Evolutionary conservation across 2,888 invertebrate genomes (phyloP).

Genomic region (Campoplex capitator): DNA sequence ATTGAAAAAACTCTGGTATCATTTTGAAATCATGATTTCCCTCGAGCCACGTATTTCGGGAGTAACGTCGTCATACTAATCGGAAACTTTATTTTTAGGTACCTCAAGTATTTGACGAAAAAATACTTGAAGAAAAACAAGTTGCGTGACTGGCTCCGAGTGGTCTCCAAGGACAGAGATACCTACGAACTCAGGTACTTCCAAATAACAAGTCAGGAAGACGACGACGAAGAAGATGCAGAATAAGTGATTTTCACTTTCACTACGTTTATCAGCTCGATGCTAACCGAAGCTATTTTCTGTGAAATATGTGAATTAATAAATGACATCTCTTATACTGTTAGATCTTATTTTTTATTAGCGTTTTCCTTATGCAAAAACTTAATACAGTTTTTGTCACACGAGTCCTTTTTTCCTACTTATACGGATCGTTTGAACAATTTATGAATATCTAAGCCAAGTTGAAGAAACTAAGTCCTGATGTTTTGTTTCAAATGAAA

Average conservation of each 20-base stretch:
- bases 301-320: slow-evolving; percentile 77
- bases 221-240: slow-evolving; percentile 93
- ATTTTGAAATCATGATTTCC: neutral
- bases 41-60: neutral
- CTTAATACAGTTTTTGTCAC: neutral
- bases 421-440: neutral
- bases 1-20: neutral
- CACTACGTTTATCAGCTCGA: slow-evolving; percentile 69
- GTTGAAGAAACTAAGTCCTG: no score
- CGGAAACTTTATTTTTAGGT: slow-evolving; percentile 86
- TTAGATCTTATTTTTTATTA: neutral
- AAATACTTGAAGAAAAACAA: slow-evolving; percentile 99
- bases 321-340: slow-evolving; percentile 69
- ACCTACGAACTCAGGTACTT: slow-evolving; percentile 99
- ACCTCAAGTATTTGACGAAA: slow-evolving; percentile 99
- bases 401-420: neutral
- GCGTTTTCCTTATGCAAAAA: slow-evolving; percentile 46
- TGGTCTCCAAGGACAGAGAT: slow-evolving; percentile 98
- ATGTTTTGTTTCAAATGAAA: neutral
- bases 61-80: slow-evolving; percentile 79
- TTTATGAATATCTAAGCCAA: neutral
- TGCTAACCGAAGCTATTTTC: slow-evolving; percentile 70
- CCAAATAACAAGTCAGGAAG: slow-evolving; percentile 95
- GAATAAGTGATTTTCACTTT: slow-evolving; percentile 87
- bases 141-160: slow-evolving; percentile 99